A percentile compares a stretch with the other conserved stretches of the same genome.
These are phyloP conservation scores for Kryptolebias marmoratus DNA, from an alignment of 2,113 vertebrate genomes.

Conservation along the genomic window DNA sequence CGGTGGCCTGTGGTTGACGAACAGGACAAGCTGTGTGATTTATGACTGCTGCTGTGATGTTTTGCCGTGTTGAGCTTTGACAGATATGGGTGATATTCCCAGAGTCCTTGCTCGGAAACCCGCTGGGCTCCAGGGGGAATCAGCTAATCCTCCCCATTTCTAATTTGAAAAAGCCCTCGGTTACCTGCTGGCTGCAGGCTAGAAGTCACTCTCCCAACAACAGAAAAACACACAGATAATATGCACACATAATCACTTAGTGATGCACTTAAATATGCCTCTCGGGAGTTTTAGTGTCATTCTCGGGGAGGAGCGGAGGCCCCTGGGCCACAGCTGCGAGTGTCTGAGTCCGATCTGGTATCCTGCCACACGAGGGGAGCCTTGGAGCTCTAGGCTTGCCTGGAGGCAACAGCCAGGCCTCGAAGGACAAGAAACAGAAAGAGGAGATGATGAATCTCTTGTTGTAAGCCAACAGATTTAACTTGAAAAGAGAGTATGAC, in stretches of 20 bases:
- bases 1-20: constrained; percentile 46
- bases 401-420: constrained; percentile 64
- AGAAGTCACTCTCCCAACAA: constrained; percentile 54
- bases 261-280: constrained; percentile 67
- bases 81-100: constrained; percentile 68
- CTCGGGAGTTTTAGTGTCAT: constrained; percentile 62
- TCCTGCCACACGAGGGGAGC: constrained; percentile 66
- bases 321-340: constrained; percentile 71
- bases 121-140: constrained; percentile 49
- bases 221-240: constrained; percentile 54
- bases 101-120: constrained; percentile 65
- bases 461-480: constrained; percentile 14
- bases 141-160: constrained; percentile 41
- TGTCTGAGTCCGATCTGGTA: constrained; percentile 72
- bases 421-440: constrained; percentile 61
- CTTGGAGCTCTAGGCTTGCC: constrained; percentile 66
- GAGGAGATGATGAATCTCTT: constrained; percentile 32
- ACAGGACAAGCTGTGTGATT: constrained; percentile 67
- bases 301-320: constrained; percentile 54
- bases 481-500: constrained; percentile 9
- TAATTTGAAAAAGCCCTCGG: constrained; percentile 65
- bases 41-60: constrained; percentile 58
- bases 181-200: constrained; percentile 63
- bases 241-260: constrained; percentile 61
- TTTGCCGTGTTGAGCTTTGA: constrained; percentile 56